Conservation (phyloP, 2,888 invertebrate genomes). For the Exocentrus adspersus region DNA sequence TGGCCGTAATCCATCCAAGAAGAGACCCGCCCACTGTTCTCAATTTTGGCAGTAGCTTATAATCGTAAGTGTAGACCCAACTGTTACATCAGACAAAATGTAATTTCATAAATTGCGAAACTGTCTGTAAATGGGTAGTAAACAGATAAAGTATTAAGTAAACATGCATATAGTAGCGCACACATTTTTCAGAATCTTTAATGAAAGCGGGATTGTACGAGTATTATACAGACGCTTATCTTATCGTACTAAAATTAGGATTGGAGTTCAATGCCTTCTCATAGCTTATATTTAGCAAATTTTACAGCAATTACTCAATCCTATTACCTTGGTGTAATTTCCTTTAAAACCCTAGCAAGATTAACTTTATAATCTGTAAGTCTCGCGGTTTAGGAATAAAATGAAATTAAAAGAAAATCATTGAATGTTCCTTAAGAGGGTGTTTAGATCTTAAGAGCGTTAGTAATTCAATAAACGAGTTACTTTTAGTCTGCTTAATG, state of each 20-base stretch:
- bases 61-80: not conserved
- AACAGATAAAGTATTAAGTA: not conserved
- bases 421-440: slow-evolving; percentile 10
- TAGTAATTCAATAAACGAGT: slow-evolving; percentile 19
- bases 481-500: slow-evolving; percentile 12
- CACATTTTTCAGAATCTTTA: slow-evolving; percentile 8
- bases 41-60: not conserved
- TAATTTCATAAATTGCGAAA: slow-evolving; percentile 10
- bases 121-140: slow-evolving; percentile 5
- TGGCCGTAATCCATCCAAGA: too few species aligned
- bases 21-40: not conserved
- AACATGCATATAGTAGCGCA: slow-evolving; percentile 7
- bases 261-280: slow-evolving; percentile 23
- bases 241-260: slow-evolving; percentile 19
- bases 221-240: slow-evolving; percentile 16
- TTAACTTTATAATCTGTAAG: slow-evolving; percentile 23
- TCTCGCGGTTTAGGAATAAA: slow-evolving; percentile 10
- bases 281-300: slow-evolving; percentile 19
- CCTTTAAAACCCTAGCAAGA: slow-evolving; percentile 17
- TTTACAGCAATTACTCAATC: slow-evolving; percentile 25
- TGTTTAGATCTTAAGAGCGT: slow-evolving; percentile 12
- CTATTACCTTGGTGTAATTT: slow-evolving; percentile 22
- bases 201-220: slow-evolving; percentile 15
- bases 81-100: not conserved
- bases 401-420: slow-evolving; percentile 16